phyloP scores from a whole-genome alignment of 2,797 vertebrate genomes.

The Cyclopterus lumpus region DNA sequence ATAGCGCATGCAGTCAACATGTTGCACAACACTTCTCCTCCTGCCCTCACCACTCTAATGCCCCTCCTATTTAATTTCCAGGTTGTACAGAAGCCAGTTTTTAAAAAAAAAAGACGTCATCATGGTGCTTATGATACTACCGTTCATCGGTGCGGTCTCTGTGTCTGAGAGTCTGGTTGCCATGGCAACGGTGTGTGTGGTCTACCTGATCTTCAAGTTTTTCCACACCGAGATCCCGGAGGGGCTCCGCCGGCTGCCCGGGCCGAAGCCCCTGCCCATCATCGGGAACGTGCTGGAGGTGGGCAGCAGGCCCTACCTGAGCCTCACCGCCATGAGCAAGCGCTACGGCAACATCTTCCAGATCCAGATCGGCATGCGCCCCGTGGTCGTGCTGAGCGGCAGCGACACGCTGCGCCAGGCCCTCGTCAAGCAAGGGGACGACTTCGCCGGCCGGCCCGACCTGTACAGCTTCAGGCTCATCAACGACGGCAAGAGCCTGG shows the following conservation, averaged over 20 bases:
- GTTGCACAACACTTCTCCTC: slow-evolving; percentile 62
- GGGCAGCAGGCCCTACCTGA: slow-evolving; percentile 85
- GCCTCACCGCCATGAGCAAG: slow-evolving; percentile 85
- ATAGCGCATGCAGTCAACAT: slow-evolving; percentile 41
- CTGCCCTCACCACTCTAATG: slow-evolving; percentile 52
- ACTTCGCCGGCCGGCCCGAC: slow-evolving; percentile 90
- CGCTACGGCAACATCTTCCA: slow-evolving; percentile 88
- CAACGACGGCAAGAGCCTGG: slow-evolving; percentile 84
- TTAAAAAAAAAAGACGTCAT: slow-evolving; percentile 42
- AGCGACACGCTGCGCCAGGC: slow-evolving; percentile 88
- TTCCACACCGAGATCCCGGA: slow-evolving; percentile 75
- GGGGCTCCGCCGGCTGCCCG: slow-evolving; percentile 86
- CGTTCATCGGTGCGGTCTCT: slow-evolving; percentile 74
- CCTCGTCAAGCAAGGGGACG: slow-evolving; percentile 89
- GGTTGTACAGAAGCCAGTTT: slow-evolving; percentile 55
- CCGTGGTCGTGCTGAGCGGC: slow-evolving; percentile 90
- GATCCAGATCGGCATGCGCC: slow-evolving; percentile 88
- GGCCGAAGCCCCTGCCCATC: slow-evolving; percentile 88
- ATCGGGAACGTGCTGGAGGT: slow-evolving; percentile 88
- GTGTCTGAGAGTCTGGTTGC: slow-evolving; percentile 83
- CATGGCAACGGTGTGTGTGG: slow-evolving; percentile 76
- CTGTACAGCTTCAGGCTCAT: slow-evolving; percentile 82
- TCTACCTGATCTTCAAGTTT: slow-evolving; percentile 80
- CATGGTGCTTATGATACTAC: slow-evolving; percentile 81
- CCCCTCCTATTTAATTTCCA: slow-evolving; percentile 69